A percentile compares a stretch with the other conserved stretches of the same genome.
Conservation (phyloP, 2,113 vertebrate species). For the Brachirus orientalis region DNA sequence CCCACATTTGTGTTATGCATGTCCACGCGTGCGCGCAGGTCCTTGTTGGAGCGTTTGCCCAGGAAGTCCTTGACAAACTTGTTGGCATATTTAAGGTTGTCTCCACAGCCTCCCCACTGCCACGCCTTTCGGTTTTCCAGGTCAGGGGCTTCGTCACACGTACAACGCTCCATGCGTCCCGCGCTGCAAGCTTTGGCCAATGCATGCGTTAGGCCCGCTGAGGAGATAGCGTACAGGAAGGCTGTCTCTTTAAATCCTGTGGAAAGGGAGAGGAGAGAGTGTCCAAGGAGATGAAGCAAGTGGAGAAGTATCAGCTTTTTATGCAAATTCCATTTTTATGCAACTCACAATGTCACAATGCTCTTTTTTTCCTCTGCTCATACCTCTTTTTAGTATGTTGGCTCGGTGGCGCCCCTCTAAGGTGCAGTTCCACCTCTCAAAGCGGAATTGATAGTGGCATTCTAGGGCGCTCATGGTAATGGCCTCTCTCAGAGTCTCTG, state of each 20-base stretch:
- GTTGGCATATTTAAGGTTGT: conserved; percentile 99
- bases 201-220: conserved; percentile 92
- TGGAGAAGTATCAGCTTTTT: neutral
- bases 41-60: conserved; percentile 95
- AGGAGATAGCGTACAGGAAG: conserved; percentile 96
- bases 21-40: conserved; percentile 93
- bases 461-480: conserved; percentile 96
- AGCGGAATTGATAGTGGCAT: conserved; percentile 98
- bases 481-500: conserved; percentile 94
- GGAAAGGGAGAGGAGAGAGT: neutral
- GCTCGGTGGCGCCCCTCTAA: conserved; percentile 93
- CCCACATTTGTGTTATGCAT: conserved; percentile 98
- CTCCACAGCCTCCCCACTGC: conserved; percentile 98
- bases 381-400: conserved; percentile 94
- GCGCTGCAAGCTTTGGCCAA: conserved; percentile 97
- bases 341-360: too few species aligned
- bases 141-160: conserved; percentile 95
- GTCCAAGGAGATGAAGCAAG: neutral
- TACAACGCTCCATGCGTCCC: conserved; percentile 97
- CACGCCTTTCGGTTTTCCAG: conserved; percentile 97
- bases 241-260: conserved; percentile 97
- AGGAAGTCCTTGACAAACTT: conserved; percentile 99
- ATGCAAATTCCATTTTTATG: neutral
- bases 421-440: conserved; percentile 98
- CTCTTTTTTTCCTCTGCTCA: conserved; percentile 4